phyloP scores from a whole-genome alignment of 2,888 invertebrate species.

The Caprella mutica region DNA sequence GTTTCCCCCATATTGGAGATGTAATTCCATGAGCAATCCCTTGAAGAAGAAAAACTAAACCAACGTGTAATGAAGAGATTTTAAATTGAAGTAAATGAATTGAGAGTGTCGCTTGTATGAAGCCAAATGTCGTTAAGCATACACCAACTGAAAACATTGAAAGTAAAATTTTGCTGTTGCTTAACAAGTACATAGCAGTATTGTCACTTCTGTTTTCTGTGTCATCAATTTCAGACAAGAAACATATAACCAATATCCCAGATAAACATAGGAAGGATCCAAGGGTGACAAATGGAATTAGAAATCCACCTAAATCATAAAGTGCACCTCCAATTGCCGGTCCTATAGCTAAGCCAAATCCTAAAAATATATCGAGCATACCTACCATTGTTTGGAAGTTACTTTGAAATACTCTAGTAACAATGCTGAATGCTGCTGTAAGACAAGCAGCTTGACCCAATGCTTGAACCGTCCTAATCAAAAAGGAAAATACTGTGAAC shows the following conservation, averaged over 20 bases:
- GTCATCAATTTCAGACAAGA: slow-evolving; percentile 48
- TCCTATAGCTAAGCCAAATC: slow-evolving; percentile 69
- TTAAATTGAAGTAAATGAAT: slow-evolving; percentile 45
- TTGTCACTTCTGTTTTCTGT: slow-evolving; percentile 36
- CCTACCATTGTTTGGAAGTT: slow-evolving; percentile 75
- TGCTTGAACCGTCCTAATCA: slow-evolving; percentile 57
- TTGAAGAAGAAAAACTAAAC: slow-evolving; percentile 71
- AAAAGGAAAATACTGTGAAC: slow-evolving; percentile 39
- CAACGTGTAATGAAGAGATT: slow-evolving; percentile 42
- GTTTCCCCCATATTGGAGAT: slow-evolving; percentile 67
- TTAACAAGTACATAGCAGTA: slow-evolving; percentile 49
- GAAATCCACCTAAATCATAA: slow-evolving; percentile 61
- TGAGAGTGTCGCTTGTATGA: slow-evolving; percentile 77
- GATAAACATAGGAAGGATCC: slow-evolving; percentile 63
- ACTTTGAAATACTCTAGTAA: slow-evolving; percentile 75
- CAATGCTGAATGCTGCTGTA: slow-evolving; percentile 74
- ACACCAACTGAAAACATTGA: slow-evolving; percentile 11
- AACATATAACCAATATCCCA: slow-evolving; percentile 59
- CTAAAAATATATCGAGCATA: slow-evolving; percentile 80
- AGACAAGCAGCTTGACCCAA: slow-evolving; percentile 75
- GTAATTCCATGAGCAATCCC: slow-evolving; percentile 67
- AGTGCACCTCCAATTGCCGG: too few relatives aligned
- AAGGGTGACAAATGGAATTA: slow-evolving; percentile 66
- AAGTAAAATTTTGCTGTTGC: slow-evolving; percentile 50
- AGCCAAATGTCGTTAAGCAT: slow-evolving; percentile 72